Base-by-base conservation (phyloP, 2,113 vertebrate species). In the Syngnathus scovelli region DNA sequence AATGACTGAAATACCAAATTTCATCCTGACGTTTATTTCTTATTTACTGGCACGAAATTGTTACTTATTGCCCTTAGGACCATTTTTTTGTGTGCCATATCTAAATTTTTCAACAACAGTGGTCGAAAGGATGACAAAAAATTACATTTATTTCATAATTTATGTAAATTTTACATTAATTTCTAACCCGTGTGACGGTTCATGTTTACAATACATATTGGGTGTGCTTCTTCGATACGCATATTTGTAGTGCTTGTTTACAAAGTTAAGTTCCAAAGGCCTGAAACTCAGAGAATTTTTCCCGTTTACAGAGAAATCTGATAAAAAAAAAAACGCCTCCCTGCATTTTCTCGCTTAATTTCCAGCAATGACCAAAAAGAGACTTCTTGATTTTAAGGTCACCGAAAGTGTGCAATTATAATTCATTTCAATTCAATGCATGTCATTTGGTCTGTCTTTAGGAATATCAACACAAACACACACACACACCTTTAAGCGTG, bases 401-500 rank as follows among this genome's bases (percentile, higher is more conserved):
- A n/a, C 4, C 70, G 43, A 72, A 55, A 67, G 66, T 36, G 1
- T 74, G 62, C 52, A 43, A 18, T 49, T 7, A 52, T 52, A 9
- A 48, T 15, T 52, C 13, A n/a, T 61, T 71, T 83, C 76, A 68
- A 62, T 58, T 68, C 66, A 82, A 69, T 54, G 83, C 84, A 84
- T 79, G 83, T 63, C 82, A 77, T 74, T 27, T 39, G 39, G 69
- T 80, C 75, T 67, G 79, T 85, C 65, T 67, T 54, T 33, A 72
- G 65, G 62, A 66, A 55, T 61, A 73, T 77, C 27, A 2, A 72
- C 64, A 71, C 51, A 56, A 46, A 59, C 52, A 61, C 11, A 71
- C 69, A 69, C 80, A 7, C 87, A 85, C 78, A 79, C 16, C 0
- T 84, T 68, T 89, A 91, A 90, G 76, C 77, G 79, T 96, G 94